These are phyloP conservation scores for Tichodroma muraria DNA, from an alignment of 2,113 vertebrate genomes.

Conservation along the genomic window DNA sequence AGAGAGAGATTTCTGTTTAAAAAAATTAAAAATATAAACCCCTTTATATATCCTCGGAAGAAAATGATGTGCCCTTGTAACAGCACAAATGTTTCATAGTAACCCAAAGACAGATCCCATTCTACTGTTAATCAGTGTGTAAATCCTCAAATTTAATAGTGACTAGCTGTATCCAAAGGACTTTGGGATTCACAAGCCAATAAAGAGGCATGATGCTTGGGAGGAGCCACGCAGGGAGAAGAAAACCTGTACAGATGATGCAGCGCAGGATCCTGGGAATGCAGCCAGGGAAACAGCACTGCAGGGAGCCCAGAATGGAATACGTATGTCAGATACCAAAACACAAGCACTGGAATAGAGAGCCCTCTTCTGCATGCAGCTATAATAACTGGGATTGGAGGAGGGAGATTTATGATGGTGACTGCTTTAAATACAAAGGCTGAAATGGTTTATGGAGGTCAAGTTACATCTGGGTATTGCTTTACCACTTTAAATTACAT, in stretches of 20 bases:
- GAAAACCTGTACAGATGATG: slow-evolving; percentile 27
- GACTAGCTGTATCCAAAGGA: not conserved
- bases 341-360: not conserved
- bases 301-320: slow-evolving; percentile 29
- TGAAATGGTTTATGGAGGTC: not conserved
- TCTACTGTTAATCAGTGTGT: not conserved
- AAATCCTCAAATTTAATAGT: not conserved
- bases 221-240: not conserved
- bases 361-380: slow-evolving; percentile 25
- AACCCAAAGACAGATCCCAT: not conserved
- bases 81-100: not conserved
- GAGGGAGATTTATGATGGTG: not conserved
- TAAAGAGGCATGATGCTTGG: not conserved
- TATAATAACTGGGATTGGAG: not conserved
- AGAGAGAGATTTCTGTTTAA: not conserved
- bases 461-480: not conserved
- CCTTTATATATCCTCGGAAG: not conserved
- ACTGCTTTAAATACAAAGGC: not conserved
- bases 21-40: no score
- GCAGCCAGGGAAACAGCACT: slow-evolving; percentile 39
- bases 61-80: not conserved
- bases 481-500: not conserved
- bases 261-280: slow-evolving; percentile 33
- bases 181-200: not conserved
- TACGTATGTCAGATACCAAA: not conserved